A percentile compares a stretch with the other conserved stretches of the same genome.
phyloP scores from a whole-genome alignment of 2,797 vertebrate genomes.

The Falco berigora region DNA sequence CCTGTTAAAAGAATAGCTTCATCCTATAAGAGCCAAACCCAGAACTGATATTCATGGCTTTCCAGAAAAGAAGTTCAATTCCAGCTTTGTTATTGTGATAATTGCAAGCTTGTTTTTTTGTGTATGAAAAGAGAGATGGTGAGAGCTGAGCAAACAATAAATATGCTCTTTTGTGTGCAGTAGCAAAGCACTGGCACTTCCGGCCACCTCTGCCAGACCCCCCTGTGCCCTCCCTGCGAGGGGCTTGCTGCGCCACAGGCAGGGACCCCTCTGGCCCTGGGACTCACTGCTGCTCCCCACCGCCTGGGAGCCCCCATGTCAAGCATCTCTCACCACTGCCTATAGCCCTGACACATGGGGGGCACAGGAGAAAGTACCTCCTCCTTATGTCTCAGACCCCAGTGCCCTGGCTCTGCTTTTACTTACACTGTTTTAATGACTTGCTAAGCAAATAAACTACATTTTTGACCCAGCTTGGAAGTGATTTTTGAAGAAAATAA shows the following conservation, averaged over 20 bases:
- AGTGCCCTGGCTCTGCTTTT: background rate
- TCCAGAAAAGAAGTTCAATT: background rate
- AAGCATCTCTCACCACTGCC: background rate
- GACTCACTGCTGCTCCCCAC: background rate
- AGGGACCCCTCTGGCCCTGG: background rate
- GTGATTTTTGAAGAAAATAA: background rate
- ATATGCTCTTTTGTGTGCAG: rapidly evolving
- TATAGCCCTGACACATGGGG: rapidly evolving
- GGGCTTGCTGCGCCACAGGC: background rate
- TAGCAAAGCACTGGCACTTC: background rate
- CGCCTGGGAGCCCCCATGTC: rapidly evolving
- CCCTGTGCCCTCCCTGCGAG: rapidly evolving
- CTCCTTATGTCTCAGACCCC: background rate
- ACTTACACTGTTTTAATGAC: background rate
- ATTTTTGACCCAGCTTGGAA: background rate
- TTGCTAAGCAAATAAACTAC: background rate
- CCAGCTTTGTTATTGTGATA: background rate
- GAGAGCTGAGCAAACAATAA: background rate
- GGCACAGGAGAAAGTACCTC: background rate
- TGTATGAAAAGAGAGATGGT: background rate
- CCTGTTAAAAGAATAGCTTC: background rate
- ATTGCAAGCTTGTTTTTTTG: background rate
- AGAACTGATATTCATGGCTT: background rate
- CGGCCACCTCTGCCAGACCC: background rate
- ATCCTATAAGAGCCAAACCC: background rate